phyloP scores from a whole-genome alignment of 2,888 invertebrate genomes.

The Bellardia bayeri region DNA sequence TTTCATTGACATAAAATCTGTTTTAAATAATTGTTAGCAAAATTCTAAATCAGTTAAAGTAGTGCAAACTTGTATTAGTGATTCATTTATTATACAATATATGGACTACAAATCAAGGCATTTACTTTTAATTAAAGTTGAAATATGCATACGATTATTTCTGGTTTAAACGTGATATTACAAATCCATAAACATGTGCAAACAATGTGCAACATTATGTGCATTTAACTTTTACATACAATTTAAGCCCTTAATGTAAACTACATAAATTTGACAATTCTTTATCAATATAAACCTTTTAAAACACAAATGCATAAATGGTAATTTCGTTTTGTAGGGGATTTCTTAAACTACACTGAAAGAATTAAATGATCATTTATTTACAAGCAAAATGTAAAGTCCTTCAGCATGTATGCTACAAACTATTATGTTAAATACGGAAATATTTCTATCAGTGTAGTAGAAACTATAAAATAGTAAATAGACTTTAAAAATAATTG shows the following conservation, averaged over 20 bases:
- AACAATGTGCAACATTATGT: neutral
- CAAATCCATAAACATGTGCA: neutral
- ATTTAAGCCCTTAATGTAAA: slow-evolving; percentile 1
- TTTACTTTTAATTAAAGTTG: neutral
- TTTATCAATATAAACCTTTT: slow-evolving; percentile 57
- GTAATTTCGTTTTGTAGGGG: slow-evolving; percentile 31
- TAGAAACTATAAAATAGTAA: neutral
- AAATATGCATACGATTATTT: neutral
- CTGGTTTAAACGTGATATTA: neutral
- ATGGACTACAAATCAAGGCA: neutral
- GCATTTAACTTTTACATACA: neutral
- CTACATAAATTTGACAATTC: slow-evolving; percentile 38
- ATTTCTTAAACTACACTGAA: slow-evolving; percentile 39
- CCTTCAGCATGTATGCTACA: neutral
- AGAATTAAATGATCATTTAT: neutral
- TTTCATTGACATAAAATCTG: too few species aligned
- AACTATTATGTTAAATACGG: neutral
- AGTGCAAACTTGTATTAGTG: too few species aligned
- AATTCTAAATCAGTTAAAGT: too few species aligned
- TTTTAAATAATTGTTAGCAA: too few species aligned
- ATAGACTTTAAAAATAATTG: too few species aligned
- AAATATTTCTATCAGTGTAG: slow-evolving; percentile 1
- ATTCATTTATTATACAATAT: neutral
- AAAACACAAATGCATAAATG: slow-evolving; percentile 44
- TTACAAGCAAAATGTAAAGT: neutral